Base-by-base conservation (phyloP, 2,113 vertebrate species). In the Nerophis ophidion region DNA sequence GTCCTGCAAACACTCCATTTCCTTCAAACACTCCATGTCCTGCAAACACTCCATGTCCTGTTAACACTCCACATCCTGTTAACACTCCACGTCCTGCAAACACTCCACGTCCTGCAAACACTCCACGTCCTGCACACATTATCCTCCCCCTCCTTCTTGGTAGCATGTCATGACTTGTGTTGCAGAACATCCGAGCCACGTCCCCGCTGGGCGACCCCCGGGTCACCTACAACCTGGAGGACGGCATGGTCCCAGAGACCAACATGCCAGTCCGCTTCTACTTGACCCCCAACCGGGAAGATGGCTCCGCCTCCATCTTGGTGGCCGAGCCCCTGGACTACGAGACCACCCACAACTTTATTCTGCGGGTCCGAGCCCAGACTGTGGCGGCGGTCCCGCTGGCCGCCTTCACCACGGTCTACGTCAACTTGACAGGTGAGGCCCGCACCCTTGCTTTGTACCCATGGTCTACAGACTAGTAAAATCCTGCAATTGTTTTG, bases 201-300 rank as follows among this genome's bases (percentile, higher is more conserved):
- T 94, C 92, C 12, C 88, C 86, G 3, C 88, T 94, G 3, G 93
- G 93, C 4, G 93, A 95, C 79, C 91, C 93, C 36, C 86, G 90
- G 51, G 91, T 94, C 45, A 95, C 92, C 0, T 94, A 95, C 42
- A 94, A 89, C 65, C 75, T 95, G 63, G 93, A 93, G 62, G 93
- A 95, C 12, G 93, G 92, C 5, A 89, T 93, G 86, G 92, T 95
- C 53, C 92, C 91, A 0, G 92, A 95, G 79, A 92, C 90, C 78
- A 95, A 94, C 88, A 92, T 93, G 92, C 93, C 93, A 0, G 85
- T 94, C 26, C 91, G 87, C 16, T 95, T 96, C 87, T 96, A 94
- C 78, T 68, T 96, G 78, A 93, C 92, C 26, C 91, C 92, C 13
- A 95, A 96, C 84, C 87, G 92, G 54, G 90, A 91, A 5, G 92